phyloP scores from a whole-genome alignment of 2,888 invertebrate species.

The Druceiella hillmani region DNA sequence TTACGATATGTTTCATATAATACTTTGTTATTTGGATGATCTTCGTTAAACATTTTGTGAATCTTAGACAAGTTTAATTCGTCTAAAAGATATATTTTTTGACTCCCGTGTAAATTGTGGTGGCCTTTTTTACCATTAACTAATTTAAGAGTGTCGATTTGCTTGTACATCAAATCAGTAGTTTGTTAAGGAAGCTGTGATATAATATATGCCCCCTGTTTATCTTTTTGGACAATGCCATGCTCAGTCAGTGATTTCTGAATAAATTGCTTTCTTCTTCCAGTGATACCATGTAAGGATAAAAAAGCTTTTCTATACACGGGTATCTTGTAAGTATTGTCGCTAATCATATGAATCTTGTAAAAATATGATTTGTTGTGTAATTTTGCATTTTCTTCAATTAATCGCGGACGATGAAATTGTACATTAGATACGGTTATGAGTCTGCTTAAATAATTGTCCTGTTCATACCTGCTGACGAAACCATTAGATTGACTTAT shows the following conservation, averaged over 20 bases:
- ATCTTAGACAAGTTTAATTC: too few relatives aligned
- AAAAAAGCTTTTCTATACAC: slow-evolving; percentile 9
- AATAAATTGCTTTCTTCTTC: slow-evolving; percentile 9
- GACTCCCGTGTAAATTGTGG: slow-evolving; percentile 6
- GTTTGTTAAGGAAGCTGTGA: too few relatives aligned
- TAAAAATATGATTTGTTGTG: slow-evolving; percentile 8
- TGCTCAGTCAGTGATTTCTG: slow-evolving; percentile 8
- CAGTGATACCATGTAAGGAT: too few relatives aligned
- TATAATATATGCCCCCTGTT: too few relatives aligned
- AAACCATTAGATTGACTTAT: slow-evolving; percentile 9
- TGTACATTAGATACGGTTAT: slow-evolving; percentile 8
- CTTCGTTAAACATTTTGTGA: too few relatives aligned
- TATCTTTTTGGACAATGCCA: too few relatives aligned
- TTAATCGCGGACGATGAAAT: slow-evolving; percentile 6
- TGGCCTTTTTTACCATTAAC: slow-evolving; percentile 4
- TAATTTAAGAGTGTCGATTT: too few relatives aligned
- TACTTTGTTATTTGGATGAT: too few relatives aligned
- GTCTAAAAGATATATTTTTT: too few relatives aligned
- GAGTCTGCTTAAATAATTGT: slow-evolving; percentile 9
- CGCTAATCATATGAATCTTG: slow-evolving; percentile 10
- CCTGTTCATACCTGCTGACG: slow-evolving; percentile 9
- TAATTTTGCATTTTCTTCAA: slow-evolving; percentile 9
- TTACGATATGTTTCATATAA: too few relatives aligned
- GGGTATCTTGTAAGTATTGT: slow-evolving; percentile 8
- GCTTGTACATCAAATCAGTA: too few relatives aligned